phyloP scores from a whole-genome alignment of 2,113 vertebrate species.

The Petroica traversi region DNA sequence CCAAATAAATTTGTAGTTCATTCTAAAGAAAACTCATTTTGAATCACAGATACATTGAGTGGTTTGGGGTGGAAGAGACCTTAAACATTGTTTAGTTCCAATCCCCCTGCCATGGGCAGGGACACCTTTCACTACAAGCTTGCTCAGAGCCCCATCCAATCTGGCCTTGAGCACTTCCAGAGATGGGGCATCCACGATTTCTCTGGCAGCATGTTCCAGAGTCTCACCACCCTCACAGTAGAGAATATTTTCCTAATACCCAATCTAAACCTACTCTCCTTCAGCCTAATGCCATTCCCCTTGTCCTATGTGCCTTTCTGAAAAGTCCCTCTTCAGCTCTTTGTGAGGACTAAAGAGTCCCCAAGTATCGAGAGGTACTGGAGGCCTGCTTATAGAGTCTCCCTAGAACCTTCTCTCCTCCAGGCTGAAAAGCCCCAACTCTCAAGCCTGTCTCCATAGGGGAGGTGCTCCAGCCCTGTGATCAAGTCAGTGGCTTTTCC shows the following conservation, averaged over 20 bases:
- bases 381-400: not conserved
- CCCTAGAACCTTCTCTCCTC: not conserved
- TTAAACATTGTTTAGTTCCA: not conserved
- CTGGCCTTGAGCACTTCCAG: not conserved
- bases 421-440: not conserved
- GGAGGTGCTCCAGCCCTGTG: not conserved
- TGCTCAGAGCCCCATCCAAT: not conserved
- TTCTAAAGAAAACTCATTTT: not conserved
- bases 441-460: not conserved
- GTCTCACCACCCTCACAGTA: not conserved
- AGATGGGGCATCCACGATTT: not conserved
- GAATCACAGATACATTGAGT: not conserved
- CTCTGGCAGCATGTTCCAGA: not conserved
- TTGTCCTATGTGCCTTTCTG: not conserved
- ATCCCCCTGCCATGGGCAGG: not conserved
- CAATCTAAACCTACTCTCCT: not conserved
- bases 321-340: not conserved
- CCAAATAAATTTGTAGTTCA: not conserved
- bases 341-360: no score
- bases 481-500: not conserved
- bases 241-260: not conserved
- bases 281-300: not conserved
- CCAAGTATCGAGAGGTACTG: no score
- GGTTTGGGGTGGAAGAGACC: not conserved
- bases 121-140: not conserved